Evolutionary conservation across 2,797 vertebrate genomes (phyloP).

Genomic region (Huso huso): DNA sequence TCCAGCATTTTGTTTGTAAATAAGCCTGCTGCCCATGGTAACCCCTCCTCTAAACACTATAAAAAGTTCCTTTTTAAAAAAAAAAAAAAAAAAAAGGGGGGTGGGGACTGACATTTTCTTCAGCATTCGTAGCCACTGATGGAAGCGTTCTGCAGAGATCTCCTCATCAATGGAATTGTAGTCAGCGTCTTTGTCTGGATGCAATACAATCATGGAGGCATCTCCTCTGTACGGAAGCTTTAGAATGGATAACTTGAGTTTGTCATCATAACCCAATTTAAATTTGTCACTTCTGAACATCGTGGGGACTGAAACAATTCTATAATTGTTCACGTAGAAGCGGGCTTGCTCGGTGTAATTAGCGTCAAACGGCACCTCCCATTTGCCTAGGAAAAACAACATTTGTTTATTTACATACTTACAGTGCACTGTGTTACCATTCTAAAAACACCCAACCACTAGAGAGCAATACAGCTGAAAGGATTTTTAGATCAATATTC

Average conservation of each 20-base stretch:
- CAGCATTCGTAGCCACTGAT: slow-evolving; percentile 67
- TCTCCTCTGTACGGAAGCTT: slow-evolving; percentile 73
- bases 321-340: slow-evolving; percentile 81
- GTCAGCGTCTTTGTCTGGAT: slow-evolving; percentile 63
- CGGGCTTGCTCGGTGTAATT: slow-evolving; percentile 48
- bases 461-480: too few species aligned
- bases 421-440: too few species aligned
- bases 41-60: too few species aligned
- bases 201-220: slow-evolving; percentile 74
- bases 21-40: too few species aligned
- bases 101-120: slow-evolving; percentile 51
- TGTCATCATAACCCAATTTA: slow-evolving; percentile 55
- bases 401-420: slow-evolving; percentile 2
- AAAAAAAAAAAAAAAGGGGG: too few species aligned
- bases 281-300: slow-evolving; percentile 68
- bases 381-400: slow-evolving; percentile 57
- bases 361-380: slow-evolving; percentile 69
- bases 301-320: slow-evolving; percentile 69
- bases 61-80: too few species aligned
- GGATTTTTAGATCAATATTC: too few species aligned
- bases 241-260: slow-evolving; percentile 62
- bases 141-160: slow-evolving; percentile 61
- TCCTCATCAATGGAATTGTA: slow-evolving; percentile 75
- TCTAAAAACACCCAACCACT: too few species aligned
- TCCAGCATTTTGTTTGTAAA: too few species aligned